Evolutionary conservation across 2,888 invertebrate genomes (phyloP).

Genomic region (Sympetrum striolatum): DNA sequence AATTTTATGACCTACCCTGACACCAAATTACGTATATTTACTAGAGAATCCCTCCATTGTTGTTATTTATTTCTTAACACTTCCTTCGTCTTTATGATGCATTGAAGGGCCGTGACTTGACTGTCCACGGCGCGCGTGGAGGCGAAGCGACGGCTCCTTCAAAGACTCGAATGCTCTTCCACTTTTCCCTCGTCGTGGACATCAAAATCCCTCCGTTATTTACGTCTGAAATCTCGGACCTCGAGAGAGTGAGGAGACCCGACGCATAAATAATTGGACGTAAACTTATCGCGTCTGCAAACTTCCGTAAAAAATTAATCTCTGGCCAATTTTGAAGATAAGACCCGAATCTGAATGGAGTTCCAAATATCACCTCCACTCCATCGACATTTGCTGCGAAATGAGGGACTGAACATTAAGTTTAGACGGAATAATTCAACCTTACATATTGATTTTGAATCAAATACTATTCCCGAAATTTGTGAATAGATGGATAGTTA

Average conservation of each 20-base stretch:
- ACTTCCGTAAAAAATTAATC: no score
- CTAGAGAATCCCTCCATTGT: conserved; percentile 55
- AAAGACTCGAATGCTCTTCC: neutral
- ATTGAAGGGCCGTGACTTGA: neutral
- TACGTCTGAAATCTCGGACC: neutral
- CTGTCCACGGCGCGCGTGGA: neutral
- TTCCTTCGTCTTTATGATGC: neutral
- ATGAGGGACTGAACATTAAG: no score
- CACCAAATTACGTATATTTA: conserved; percentile 89
- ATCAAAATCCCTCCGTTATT: neutral
- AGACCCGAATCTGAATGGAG: no score
- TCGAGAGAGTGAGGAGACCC: neutral
- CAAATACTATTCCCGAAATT: no score
- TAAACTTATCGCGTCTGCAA: neutral
- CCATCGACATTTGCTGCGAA: no score
- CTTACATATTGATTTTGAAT: no score
- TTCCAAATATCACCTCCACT: no score
- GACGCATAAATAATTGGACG: neutral
- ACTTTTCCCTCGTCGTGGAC: neutral
- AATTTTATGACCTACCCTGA: conserved; percentile 71
- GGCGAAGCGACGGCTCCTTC: neutral
- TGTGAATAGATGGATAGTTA: no score
- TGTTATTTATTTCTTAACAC: neutral
- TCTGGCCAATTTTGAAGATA: no score
- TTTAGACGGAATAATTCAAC: no score